A percentile compares a stretch with the other conserved stretches of the same genome.
Conservation (phyloP, 2,888 invertebrate species). For the Orthosia cruda region DNA sequence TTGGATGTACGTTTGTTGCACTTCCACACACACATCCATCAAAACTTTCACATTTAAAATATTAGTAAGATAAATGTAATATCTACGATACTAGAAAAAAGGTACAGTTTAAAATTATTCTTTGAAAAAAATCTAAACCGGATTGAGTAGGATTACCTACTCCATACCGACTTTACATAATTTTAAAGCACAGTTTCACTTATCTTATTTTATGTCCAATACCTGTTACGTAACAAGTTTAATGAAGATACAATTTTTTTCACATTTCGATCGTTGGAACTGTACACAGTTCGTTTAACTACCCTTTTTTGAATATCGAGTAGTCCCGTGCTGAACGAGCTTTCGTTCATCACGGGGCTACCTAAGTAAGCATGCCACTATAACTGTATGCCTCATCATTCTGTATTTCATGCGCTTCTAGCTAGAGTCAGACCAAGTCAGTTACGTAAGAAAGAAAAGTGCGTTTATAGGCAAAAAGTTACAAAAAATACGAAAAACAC, state of each 20-base stretch:
- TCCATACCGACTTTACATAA: not conserved
- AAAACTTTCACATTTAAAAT: too few relatives aligned
- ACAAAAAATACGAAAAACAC: too few relatives aligned
- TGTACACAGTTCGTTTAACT: too few relatives aligned
- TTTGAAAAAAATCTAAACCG: too few relatives aligned
- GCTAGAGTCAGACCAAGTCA: too few relatives aligned
- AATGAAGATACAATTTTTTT: conserved; percentile 10
- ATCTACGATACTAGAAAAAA: not conserved
- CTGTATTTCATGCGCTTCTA: not conserved
- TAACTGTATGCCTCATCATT: not conserved
- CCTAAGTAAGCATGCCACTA: not conserved
- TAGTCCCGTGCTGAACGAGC: too few relatives aligned
- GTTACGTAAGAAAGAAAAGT: too few relatives aligned
- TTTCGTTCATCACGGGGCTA: not conserved
- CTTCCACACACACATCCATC: too few relatives aligned
- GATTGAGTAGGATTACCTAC: too few relatives aligned
- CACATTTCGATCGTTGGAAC: conserved; percentile 7
- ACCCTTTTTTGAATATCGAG: not conserved
- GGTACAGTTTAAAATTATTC: conserved; percentile 18
- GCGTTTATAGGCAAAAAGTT: too few relatives aligned
- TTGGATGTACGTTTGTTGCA: too few relatives aligned
- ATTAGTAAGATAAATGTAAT: not conserved
- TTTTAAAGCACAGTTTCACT: not conserved
- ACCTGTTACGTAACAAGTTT: not conserved
- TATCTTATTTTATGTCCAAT: not conserved